A percentile compares a stretch with the other conserved stretches of the same genome.
Evolutionary conservation across 2,888 invertebrate genomes (phyloP).

Genomic region (Eilema griseolum): DNA sequence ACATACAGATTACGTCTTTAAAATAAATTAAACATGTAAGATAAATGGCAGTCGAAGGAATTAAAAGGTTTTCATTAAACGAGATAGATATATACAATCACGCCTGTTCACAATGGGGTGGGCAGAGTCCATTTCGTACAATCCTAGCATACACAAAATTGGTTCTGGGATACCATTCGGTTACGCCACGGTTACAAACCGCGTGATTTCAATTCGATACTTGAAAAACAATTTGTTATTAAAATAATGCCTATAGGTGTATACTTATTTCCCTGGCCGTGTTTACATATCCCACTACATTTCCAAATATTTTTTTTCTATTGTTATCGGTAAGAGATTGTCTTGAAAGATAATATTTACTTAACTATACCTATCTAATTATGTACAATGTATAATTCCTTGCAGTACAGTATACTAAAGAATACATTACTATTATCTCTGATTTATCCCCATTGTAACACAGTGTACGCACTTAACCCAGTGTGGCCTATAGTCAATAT

Average conservation of each 20-base stretch:
- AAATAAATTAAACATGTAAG: slow-evolving; percentile 55
- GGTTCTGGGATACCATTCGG: too few relatives aligned
- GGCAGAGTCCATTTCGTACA: not conserved
- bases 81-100: slow-evolving; percentile 41
- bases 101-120: not conserved
- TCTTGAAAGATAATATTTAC: not conserved
- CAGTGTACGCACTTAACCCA: not conserved
- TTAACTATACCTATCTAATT: not conserved
- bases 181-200: too few relatives aligned
- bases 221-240: too few relatives aligned
- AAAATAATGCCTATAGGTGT: too few relatives aligned
- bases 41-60: slow-evolving; percentile 59
- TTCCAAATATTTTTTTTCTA: not conserved
- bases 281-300: not conserved
- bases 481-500: too few relatives aligned
- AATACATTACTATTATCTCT: not conserved
- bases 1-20: slow-evolving; percentile 31
- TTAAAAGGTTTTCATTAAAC: slow-evolving; percentile 63
- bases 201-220: too few relatives aligned
- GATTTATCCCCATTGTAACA: not conserved
- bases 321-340: not conserved
- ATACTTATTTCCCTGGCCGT: not conserved
- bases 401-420: not conserved
- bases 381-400: not conserved
- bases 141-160: not conserved